A percentile compares a stretch with the other conserved stretches of the same genome.
These are phyloP conservation scores for Macrotrachela quadricornifera DNA, from an alignment of 1,140 invertebrate genomes.

Conservation along the genomic window DNA sequence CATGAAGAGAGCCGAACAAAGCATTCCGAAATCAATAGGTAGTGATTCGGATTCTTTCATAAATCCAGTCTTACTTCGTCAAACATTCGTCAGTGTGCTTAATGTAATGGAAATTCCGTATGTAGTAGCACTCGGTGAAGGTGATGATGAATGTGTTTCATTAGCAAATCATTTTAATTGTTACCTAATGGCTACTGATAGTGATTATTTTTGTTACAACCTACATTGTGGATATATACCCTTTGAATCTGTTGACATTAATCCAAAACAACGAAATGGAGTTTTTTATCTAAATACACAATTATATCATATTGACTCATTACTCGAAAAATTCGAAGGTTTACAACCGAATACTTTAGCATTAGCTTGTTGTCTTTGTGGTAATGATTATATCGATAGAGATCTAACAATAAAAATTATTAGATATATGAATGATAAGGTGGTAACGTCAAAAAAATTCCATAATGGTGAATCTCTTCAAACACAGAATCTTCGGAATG, in stretches of 20 bases:
- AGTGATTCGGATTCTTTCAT: no score
- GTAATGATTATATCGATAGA: constrained; percentile 1
- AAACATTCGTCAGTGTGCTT: no score
- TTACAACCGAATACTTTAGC: neutral
- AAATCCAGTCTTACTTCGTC: no score
- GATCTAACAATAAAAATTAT: no score
- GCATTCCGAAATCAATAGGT: neutral
- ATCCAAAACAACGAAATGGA: neutral
- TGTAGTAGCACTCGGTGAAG: constrained; percentile 34
- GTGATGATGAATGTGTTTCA: constrained; percentile 57
- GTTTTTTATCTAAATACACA: neutral
- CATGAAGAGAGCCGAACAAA: neutral
- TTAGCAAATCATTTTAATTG: constrained; percentile 51
- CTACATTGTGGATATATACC: constrained; percentile 48
- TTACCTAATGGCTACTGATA: constrained; percentile 65
- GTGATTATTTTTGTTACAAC: constrained; percentile 70
- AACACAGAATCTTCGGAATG: no score
- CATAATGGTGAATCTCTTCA: no score
- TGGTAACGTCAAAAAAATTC: no score
- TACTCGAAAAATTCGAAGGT: no score
- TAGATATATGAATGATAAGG: no score
- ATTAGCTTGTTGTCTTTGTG: neutral
- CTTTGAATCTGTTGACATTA: constrained; percentile 40
- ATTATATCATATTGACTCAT: no score
- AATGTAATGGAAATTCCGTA: no score